phyloP scores from a whole-genome alignment of 1,140 invertebrate species.

The Physella acuta region DNA sequence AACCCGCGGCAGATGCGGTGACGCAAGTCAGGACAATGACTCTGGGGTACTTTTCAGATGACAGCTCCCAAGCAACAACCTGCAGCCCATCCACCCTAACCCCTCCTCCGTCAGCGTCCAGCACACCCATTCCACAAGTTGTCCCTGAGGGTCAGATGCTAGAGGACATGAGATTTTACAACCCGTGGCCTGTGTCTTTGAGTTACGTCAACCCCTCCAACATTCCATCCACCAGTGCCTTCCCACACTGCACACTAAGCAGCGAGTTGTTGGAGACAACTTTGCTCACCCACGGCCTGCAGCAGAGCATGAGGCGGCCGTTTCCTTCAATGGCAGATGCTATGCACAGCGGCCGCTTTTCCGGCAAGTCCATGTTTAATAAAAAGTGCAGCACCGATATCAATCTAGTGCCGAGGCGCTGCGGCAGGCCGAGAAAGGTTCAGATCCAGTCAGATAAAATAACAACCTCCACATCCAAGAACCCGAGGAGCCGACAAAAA shows the following conservation, averaged over 20 bases:
- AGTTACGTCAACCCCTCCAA: neutral
- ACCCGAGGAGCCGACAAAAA: neutral
- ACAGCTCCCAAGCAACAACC: neutral
- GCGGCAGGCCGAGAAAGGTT: neutral
- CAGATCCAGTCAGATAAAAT: conserved; percentile 34
- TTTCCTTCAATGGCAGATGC: conserved; percentile 27
- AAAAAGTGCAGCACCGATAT: neutral
- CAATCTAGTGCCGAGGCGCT: neutral
- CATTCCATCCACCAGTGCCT: neutral
- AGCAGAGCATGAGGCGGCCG: neutral
- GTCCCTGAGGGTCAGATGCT: neutral
- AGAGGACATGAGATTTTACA: neutral
- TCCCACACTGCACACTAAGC: neutral
- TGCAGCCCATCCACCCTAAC: conserved; percentile 7
- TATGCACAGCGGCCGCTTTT: neutral
- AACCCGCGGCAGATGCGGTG: too few species aligned
- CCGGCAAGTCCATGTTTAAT: neutral
- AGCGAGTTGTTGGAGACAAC: conserved; percentile 8
- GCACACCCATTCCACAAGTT: conserved; percentile 1
- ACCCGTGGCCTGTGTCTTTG: neutral
- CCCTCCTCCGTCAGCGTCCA: conserved; percentile 12
- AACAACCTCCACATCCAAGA: conserved; percentile 18
- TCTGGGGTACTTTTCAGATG: neutral
- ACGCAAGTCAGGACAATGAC: too few species aligned
- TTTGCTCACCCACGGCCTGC: conserved; percentile 7